Base-by-base conservation (phyloP, 2,113 vertebrate species). In the Eulemur macaco region DNA sequence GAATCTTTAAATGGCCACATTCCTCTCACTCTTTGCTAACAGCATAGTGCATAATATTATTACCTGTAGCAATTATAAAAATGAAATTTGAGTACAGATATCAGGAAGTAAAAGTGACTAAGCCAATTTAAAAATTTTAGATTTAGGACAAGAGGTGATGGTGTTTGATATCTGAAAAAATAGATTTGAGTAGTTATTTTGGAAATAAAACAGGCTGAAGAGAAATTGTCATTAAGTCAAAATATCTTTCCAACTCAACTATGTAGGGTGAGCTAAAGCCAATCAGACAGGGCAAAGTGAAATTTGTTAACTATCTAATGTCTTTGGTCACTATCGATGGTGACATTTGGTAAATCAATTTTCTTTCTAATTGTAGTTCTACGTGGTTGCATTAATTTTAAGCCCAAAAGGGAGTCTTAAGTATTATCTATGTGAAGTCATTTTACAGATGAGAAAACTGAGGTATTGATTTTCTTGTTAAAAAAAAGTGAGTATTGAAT, bases 211-310 rank as follows among this genome's bases (percentile, higher is more conserved):
- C 18, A 81, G 12, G 31, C 31, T 86, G 29, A 56, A 84, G n/a
- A 73, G 27, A 80, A 83, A 34, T 82, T 37, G 5, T 83, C 20
- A 66, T 83, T 89, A 60, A 95, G 60, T 97, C 73, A 81, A 95
- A 52, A 63, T 91, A n/a, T 47, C 27, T 91, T 93, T 80, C n/a
- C 68, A 89, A n/a, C 8, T 68, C 21, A 83, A 39, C n/a, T 37
- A 52, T 14, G 76, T 54, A 56, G 73, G 5, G 60, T 86, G 1
- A 45, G 11, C 47, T 39, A 86, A 71, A 86, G 15, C 23, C 37
- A 5, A 91, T 94, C 58, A 78, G 18, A 66, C 47, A 88, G 47
- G 8, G 15, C 17, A 39, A 88, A 77, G 17, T 34, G 6, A 64
- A 17, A 87, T 76, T 66, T 71, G 20, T 31, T 20, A 73, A 29